A percentile compares a stretch with the other conserved stretches of the same genome.
Evolutionary conservation across 2,113 vertebrate species (phyloP).

Genomic region (Oreotrochilus melanogaster): DNA sequence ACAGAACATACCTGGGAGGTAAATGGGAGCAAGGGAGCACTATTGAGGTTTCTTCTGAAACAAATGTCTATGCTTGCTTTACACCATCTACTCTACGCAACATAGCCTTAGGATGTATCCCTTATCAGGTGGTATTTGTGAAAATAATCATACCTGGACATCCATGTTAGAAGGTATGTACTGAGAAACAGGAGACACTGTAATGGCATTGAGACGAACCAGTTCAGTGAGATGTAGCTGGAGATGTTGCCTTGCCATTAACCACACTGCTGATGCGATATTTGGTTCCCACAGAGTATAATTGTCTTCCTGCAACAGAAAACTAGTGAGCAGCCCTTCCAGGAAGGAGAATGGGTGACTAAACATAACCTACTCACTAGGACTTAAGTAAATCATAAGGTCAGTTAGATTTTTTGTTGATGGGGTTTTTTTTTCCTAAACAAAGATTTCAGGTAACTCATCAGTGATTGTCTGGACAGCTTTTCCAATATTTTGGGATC

Average conservation of each 20-base stretch:
- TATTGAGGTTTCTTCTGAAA: not conserved
- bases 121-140: not conserved
- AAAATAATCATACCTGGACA: not conserved
- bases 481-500: not conserved
- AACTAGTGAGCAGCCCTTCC: not conserved
- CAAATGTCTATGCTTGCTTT: not conserved
- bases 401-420: not conserved
- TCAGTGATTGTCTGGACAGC: not conserved
- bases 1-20: not conserved
- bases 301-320: not conserved
- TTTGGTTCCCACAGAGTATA: not conserved
- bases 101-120: rapidly evolving
- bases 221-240: not conserved
- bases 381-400: not conserved
- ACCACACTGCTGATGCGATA: not conserved
- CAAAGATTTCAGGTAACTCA: not conserved
- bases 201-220: not conserved
- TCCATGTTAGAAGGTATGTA: not conserved
- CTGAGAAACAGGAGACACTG: not conserved
- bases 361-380: not conserved
- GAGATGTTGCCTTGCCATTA: not conserved
- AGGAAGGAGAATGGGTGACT: not conserved
- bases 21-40: not conserved
- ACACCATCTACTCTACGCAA: not conserved
- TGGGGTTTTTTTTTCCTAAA: too few species aligned